phyloP scores from a whole-genome alignment of 2,113 vertebrate genomes.

The Rhineura floridana region DNA sequence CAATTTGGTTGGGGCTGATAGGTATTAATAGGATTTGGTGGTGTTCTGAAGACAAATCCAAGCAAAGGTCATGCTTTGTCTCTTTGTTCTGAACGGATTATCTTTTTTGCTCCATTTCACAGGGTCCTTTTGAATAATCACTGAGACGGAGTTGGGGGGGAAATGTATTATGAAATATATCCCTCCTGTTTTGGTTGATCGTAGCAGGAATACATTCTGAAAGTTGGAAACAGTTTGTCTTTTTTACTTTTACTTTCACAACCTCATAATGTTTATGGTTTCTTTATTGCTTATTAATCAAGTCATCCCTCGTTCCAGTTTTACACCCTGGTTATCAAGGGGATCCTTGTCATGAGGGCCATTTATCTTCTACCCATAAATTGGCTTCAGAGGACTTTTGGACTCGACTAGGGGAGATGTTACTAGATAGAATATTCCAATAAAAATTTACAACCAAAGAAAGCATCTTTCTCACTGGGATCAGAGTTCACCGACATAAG shows the following conservation, averaged over 20 bases:
- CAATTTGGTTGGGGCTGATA: too few species aligned
- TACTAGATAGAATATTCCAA: background rate
- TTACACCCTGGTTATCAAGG: background rate
- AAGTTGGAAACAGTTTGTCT: background rate
- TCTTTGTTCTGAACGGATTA: background rate
- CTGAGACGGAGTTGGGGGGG: background rate
- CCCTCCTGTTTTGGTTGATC: background rate
- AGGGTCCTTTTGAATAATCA: background rate
- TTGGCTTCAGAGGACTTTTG: background rate
- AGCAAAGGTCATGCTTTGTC: background rate
- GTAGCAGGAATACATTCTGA: too few species aligned
- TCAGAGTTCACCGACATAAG: too few species aligned
- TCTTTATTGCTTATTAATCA: background rate
- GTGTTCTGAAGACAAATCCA: too few species aligned
- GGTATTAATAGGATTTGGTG: too few species aligned
- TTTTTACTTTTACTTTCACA: background rate
- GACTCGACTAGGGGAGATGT: background rate
- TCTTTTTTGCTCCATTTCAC: background rate
- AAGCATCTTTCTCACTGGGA: background rate
- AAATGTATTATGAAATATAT: too few species aligned
- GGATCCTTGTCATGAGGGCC: too few species aligned
- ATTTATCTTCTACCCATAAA: background rate
- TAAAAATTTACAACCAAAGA: background rate
- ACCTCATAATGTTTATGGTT: background rate
- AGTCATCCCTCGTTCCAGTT: too few species aligned